Conservation (phyloP, 2,888 invertebrate genomes). For the Scaptomyza tumidula region DNA sequence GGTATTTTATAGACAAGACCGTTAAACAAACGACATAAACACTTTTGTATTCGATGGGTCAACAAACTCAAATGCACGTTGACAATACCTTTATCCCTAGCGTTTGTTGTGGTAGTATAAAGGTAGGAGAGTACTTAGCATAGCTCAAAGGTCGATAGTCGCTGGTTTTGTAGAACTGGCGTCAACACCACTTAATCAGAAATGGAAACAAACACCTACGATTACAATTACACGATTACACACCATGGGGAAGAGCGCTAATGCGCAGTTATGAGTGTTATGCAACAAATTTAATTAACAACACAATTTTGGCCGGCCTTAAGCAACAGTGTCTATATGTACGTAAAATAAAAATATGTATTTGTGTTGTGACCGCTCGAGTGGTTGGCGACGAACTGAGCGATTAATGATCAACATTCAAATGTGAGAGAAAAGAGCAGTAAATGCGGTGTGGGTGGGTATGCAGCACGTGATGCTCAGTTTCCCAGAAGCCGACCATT, state of each 20-base stretch:
- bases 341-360: constrained; percentile 17
- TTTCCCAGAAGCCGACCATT: constrained; percentile 10
- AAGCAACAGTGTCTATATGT: constrained; percentile 5
- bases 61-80: constrained; percentile 9
- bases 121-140: no score
- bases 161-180: constrained; percentile 9
- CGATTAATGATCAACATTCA: constrained; percentile 27
- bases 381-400: constrained; percentile 53
- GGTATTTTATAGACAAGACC: constrained; percentile 1
- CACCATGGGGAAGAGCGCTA: constrained; percentile 25
- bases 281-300: constrained; percentile 54
- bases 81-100: neutral
- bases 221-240: constrained; percentile 14
- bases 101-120: no score
- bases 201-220: constrained; percentile 1
- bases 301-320: constrained; percentile 32
- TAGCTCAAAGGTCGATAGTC: constrained; percentile 24
- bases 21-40: neutral
- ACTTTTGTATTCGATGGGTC: constrained; percentile 9
- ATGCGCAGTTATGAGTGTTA: constrained; percentile 39
- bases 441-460: constrained; percentile 20
- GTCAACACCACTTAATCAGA: constrained; percentile 13
- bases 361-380: constrained; percentile 27
- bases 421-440: constrained; percentile 17
- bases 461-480: constrained; percentile 45